Conservation (phyloP, 1,140 invertebrate genomes). For the Leptinotarsa texana region DNA sequence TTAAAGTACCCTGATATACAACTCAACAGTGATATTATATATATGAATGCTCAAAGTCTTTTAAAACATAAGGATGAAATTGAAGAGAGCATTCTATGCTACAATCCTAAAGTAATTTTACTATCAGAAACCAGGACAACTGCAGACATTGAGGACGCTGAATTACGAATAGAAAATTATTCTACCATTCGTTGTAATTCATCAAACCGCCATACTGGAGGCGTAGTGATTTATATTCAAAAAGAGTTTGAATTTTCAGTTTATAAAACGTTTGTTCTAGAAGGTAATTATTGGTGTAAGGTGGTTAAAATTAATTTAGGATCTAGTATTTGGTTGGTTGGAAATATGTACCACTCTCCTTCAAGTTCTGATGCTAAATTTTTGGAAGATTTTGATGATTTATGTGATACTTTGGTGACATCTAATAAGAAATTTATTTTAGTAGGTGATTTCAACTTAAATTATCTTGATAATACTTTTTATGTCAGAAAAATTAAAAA, state of each 20-base stretch:
- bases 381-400: constrained; percentile 3
- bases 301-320: background rate
- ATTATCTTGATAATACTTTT: background rate
- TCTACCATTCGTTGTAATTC: constrained; percentile 1
- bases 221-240: background rate
- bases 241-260: background rate
- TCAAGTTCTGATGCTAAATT: background rate
- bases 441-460: constrained; percentile 10
- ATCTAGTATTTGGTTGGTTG: background rate
- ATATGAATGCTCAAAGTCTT: constrained; percentile 5
- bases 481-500: background rate
- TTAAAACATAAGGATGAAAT: background rate
- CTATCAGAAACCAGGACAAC: constrained; percentile 1
- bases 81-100: background rate
- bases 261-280: constrained; percentile 4
- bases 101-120: constrained; percentile 7
- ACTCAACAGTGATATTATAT: background rate
- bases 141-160: background rate
- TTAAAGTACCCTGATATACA: background rate
- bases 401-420: background rate
- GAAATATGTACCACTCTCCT: background rate
- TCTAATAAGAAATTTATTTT: background rate
- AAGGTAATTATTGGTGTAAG: background rate
- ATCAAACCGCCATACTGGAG: background rate
- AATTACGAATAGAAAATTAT: background rate